Evolutionary conservation across 2,888 invertebrate species (phyloP).

Genomic region (Cybosia mesomella): DNA sequence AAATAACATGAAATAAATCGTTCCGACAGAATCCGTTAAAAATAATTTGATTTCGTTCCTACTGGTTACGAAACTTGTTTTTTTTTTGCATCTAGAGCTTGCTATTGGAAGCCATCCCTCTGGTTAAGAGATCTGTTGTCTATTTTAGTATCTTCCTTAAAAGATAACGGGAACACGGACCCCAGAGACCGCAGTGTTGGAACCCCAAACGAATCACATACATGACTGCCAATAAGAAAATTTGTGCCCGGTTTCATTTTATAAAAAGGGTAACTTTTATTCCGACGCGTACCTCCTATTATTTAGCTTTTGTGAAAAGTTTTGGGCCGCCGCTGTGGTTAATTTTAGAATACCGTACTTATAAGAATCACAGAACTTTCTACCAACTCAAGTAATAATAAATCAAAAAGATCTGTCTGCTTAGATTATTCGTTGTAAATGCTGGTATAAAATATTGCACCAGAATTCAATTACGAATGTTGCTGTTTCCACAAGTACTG

Average conservation of each 20-base stretch:
- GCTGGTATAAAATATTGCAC: background rate
- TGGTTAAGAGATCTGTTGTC: background rate
- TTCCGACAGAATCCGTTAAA: no score
- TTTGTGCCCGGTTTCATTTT: background rate
- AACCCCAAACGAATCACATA: background rate
- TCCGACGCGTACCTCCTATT: conserved; percentile 11
- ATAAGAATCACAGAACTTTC: conserved; percentile 4
- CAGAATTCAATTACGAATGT: background rate
- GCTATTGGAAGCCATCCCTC: background rate
- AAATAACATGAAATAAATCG: no score
- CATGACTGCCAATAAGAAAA: background rate
- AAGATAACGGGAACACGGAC: background rate
- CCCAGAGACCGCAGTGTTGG: background rate
- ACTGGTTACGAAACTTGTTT: no score
- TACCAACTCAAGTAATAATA: background rate
- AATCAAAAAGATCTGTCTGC: background rate
- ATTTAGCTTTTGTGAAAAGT: conserved; percentile 24
- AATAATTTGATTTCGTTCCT: no score
- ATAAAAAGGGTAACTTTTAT: conserved; percentile 2
- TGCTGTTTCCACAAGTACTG: background rate
- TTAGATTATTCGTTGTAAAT: background rate
- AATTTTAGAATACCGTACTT: conserved; percentile 8
- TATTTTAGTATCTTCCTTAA: background rate
- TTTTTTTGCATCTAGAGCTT: background rate
- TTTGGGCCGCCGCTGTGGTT: conserved; percentile 21